These are phyloP conservation scores for Protophormia terraenovae DNA, from an alignment of 2,888 invertebrate genomes.

Conservation along the genomic window DNA sequence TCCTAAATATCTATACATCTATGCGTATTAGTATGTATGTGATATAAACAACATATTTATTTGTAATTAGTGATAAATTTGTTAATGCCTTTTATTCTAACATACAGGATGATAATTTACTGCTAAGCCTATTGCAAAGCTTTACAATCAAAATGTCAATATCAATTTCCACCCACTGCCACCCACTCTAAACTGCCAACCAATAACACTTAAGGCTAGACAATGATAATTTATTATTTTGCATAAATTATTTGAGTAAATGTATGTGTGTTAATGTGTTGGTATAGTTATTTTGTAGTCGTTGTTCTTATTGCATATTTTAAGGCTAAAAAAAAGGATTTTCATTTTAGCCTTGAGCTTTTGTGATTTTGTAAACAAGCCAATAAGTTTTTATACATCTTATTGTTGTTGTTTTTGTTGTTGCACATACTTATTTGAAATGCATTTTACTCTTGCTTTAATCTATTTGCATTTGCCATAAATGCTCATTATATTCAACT, in stretches of 20 bases:
- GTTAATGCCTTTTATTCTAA: slow-evolving; percentile 26
- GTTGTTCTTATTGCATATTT: slow-evolving; percentile 24
- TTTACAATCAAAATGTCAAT: slow-evolving; percentile 5
- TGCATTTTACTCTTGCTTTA: slow-evolving; percentile 26
- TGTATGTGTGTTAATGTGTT: not conserved
- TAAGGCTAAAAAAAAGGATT: slow-evolving; percentile 30
- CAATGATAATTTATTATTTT: slow-evolving; percentile 44
- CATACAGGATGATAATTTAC: slow-evolving; percentile 44
- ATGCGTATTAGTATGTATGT: not conserved
- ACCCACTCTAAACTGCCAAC: not conserved
- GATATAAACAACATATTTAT: slow-evolving; percentile 30
- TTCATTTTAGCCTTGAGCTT: slow-evolving; percentile 57
- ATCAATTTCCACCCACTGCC: not conserved
- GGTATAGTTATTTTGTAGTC: not conserved
- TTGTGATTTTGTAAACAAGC: slow-evolving; percentile 54
- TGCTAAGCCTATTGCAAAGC: slow-evolving; percentile 36
- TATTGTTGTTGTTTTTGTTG: not conserved
- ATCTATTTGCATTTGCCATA: slow-evolving; percentile 58
- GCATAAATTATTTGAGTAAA: slow-evolving; percentile 27
- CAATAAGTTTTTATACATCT: slow-evolving; percentile 21
- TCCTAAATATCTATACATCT: not conserved
- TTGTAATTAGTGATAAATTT: slow-evolving; percentile 64
- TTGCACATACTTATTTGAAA: not conserved
- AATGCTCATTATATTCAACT: slow-evolving; percentile 52
- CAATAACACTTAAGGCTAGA: slow-evolving; percentile 42